Evolutionary conservation across 2,888 invertebrate genomes (phyloP), one percentile per base, ranked within the genome.

Genomic region (Archips xylosteana): DNA sequence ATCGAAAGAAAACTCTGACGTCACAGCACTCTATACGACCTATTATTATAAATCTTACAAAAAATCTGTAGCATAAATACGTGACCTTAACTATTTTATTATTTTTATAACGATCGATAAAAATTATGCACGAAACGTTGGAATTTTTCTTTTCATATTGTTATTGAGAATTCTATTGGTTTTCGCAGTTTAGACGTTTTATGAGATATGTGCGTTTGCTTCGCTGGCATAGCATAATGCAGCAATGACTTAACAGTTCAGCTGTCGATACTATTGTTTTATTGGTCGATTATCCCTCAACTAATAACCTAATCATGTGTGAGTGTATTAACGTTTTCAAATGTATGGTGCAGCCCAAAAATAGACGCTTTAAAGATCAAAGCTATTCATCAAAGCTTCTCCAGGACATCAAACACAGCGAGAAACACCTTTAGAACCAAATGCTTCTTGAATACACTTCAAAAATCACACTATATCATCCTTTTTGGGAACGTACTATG

Each of bases 171-270:
- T 54, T 54, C 54, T 32, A 32, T 23, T 13, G 23, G 54, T 57
- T 32, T 32, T 57, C 23, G 51, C 51, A 12, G 23, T 32, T 57
- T 57, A 32, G 57, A 57, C 32, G 57, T 57, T 32, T 57, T 57
- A 57, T 57, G 32, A 57, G 57, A 57, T 60, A n/a, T 36, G 60
- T 36, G 34, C 6, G 6, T 47, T 23, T 63, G n/a, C 12, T 57
- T 62, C 54, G 39, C 51, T 65, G 54, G 47, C 32, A 42, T 87
- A 88, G 85, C 91, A 90, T 90, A 91, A 89, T 91, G 92, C 91
- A 91, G 91, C 83, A 82, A 85, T 85, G 81, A 86, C 78, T 81
- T 78, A 75, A 79, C 82, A 60, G 75, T 71, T 75, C 54, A 12
- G 2, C 57, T 57, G 32, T 47, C 62, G 47, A 54, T 67, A 39